Conservation (phyloP, 2,797 vertebrate species). For the Cuniculus paca region DNA sequence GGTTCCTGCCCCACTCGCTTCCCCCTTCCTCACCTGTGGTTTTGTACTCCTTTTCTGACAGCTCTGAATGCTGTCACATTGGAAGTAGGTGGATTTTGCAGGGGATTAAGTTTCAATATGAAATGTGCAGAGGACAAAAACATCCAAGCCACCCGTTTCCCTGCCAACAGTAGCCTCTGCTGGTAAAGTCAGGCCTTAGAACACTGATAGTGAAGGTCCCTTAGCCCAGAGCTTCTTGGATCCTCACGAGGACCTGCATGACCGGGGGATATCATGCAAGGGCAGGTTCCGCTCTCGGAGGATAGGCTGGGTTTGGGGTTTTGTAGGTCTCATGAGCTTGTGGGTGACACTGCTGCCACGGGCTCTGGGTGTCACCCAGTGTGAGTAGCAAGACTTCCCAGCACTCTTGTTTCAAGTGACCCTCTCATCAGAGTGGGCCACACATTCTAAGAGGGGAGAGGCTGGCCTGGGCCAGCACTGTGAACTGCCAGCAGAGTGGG, state of each 20-base stretch:
- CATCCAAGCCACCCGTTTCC: background rate
- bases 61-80: background rate
- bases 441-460: background rate
- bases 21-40: too few relatives aligned
- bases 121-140: background rate
- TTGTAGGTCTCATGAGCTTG: background rate
- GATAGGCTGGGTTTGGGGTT: background rate
- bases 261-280: too few relatives aligned
- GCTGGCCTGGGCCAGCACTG: too few relatives aligned
- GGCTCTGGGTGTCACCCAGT: background rate
- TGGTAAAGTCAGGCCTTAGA: background rate
- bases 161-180: background rate
- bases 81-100: background rate
- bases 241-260: fast-evolving
- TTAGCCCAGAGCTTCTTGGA: background rate
- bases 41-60: background rate
- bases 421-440: background rate
- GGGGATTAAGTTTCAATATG: background rate
- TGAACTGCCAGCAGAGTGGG: background rate
- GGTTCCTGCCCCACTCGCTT: fast-evolving
- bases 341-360: fast-evolving
- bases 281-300: fast-evolving
- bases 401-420: too few relatives aligned
- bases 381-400: background rate
- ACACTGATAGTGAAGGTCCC: fast-evolving